phyloP scores from a whole-genome alignment of 2,797 vertebrate genomes.

The Erithacus rubecula region DNA sequence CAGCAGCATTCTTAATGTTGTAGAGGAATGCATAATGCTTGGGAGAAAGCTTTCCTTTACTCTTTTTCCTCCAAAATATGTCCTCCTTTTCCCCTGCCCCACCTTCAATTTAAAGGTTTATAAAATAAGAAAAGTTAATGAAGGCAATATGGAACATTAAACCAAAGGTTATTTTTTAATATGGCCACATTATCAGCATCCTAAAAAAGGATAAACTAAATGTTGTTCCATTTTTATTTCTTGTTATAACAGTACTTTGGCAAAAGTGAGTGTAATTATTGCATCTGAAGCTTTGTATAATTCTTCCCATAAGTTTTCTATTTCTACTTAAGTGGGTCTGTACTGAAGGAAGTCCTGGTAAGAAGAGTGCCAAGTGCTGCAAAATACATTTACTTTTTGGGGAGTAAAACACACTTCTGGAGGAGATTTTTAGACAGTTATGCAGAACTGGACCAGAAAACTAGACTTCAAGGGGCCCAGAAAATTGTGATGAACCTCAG shows the following conservation, averaged over 20 bases:
- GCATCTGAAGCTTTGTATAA: not conserved
- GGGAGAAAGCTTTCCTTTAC: not conserved
- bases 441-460: not conserved
- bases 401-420: rapidly evolving
- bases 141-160: not conserved
- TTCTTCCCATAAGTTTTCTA: not conserved
- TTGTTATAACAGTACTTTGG: not conserved
- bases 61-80: not conserved
- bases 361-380: not conserved
- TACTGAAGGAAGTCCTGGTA: not conserved
- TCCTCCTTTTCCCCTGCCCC: not conserved
- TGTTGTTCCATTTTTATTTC: not conserved
- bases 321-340: not conserved
- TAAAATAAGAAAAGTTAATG: not conserved
- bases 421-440: not conserved
- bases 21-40: not conserved
- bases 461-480: not conserved
- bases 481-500: not conserved
- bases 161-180: not conserved
- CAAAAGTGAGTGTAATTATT: not conserved
- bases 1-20: not conserved
- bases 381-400: not conserved
- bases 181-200: not conserved
- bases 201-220: not conserved
- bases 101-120: constrained; percentile 1